Conservation (phyloP, 1,140 invertebrate genomes). For the Eupeodes corollae region DNA sequence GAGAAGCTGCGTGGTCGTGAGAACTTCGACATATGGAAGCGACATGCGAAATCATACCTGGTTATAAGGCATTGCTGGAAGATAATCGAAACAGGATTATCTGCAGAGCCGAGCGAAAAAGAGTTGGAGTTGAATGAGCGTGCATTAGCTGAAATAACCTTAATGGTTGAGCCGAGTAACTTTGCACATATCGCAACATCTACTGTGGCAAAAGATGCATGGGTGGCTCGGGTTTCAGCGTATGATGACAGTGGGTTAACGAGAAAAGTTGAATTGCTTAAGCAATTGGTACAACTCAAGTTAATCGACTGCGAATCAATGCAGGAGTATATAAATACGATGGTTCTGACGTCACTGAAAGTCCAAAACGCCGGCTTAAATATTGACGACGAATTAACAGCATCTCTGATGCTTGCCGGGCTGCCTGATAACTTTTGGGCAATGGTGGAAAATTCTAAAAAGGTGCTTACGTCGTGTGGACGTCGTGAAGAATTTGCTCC, state of each 20-base stretch:
- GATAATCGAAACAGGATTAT: too few species aligned
- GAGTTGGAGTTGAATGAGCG: background rate
- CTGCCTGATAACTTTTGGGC: constrained; percentile 4
- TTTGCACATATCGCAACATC: background rate
- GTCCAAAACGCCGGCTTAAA: background rate
- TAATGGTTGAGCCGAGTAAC: constrained; percentile 4
- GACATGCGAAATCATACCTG: constrained; percentile 4
- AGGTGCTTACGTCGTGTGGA: constrained; percentile 17
- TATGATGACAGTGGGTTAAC: constrained; percentile 18
- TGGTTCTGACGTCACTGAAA: background rate
- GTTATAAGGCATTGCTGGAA: too few species aligned
- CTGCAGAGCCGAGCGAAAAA: background rate
- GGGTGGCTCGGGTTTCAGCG: constrained; percentile 13
- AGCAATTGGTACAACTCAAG: background rate
- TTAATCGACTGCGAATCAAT: background rate
- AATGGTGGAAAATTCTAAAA: constrained; percentile 14
- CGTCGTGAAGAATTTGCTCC: constrained; percentile 24
- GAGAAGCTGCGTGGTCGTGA: background rate
- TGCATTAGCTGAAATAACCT: constrained; percentile 3
- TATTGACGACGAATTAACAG: constrained; percentile 19
- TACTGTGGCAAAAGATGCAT: constrained; percentile 17
- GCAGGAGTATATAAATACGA: constrained; percentile 2
- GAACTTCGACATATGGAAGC: constrained; percentile 3
- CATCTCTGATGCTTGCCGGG: constrained; percentile 18
- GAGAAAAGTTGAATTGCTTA: too few species aligned